A percentile compares a stretch with the other conserved stretches of the same genome.
phyloP scores from a whole-genome alignment of 1,140 invertebrate genomes.

The Caenorhabditis remanei region DNA sequence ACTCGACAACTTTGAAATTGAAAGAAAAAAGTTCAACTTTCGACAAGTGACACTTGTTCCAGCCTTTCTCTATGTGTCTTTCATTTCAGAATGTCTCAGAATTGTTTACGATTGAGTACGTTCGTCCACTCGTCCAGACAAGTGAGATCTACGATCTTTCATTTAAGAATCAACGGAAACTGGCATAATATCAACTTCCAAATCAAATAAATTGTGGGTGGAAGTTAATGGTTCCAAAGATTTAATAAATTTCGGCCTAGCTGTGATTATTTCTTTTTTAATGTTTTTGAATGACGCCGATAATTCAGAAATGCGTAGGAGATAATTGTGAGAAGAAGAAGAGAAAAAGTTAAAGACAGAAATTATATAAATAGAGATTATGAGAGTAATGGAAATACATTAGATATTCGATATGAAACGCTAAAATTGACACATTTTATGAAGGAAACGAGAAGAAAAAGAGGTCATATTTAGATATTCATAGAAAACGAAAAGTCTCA shows the following conservation, averaged over 20 bases:
- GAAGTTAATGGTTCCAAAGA: conserved; percentile 1
- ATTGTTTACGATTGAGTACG: neutral
- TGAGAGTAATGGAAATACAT: neutral
- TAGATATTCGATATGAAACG: neutral
- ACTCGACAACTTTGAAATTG: too few relatives aligned
- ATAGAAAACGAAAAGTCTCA: conserved; percentile 20
- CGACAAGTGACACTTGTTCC: too few relatives aligned
- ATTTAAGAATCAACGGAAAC: neutral
- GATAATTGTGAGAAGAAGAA: conserved; percentile 30
- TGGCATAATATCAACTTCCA: neutral
- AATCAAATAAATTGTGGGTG: conserved; percentile 21
- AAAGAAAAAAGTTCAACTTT: too few relatives aligned
- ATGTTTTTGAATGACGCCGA: neutral
- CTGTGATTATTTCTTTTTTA: neutral
- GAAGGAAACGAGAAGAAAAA: neutral
- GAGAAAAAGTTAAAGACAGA: neutral
- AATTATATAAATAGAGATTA: neutral
- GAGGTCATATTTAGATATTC: conserved; percentile 50
- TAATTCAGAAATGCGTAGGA: neutral
- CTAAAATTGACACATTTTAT: conserved; percentile 9
- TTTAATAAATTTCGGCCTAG: neutral
- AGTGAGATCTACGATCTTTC: neutral
- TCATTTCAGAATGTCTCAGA: too few relatives aligned
- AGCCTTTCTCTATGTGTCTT: too few relatives aligned
- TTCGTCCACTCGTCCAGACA: neutral